Evolutionary conservation across 2,797 vertebrate genomes (phyloP).

Genomic region (Sternarchorhynchus goeldii): DNA sequence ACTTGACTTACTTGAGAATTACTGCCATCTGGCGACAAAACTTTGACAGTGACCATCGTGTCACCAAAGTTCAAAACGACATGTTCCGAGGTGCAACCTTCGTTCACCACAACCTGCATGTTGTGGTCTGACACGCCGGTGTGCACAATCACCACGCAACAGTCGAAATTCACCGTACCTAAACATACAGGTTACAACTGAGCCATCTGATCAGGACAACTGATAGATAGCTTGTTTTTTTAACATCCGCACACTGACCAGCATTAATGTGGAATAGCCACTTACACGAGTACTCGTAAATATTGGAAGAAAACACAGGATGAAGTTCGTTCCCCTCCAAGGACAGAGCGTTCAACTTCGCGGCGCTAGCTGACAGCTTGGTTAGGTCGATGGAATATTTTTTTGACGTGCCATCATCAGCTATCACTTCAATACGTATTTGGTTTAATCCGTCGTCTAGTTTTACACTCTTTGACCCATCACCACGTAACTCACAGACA

Average conservation of each 20-base stretch:
- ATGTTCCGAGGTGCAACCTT: conserved; percentile 29
- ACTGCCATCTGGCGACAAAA: conserved; percentile 75
- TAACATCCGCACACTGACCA: not conserved
- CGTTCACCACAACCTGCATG: conserved; percentile 66
- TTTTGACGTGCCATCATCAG: conserved; percentile 72
- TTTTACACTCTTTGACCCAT: conserved; percentile 60
- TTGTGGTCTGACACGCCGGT: conserved; percentile 61
- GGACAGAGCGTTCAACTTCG: conserved; percentile 63
- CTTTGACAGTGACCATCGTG: conserved; percentile 64
- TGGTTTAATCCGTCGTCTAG: conserved; percentile 66
- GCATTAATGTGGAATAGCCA: conserved; percentile 18
- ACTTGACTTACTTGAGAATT: conserved; percentile 66
- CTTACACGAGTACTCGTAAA: conserved; percentile 67
- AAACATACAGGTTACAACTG: conserved; percentile 1
- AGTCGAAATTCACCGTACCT: conserved; percentile 63
- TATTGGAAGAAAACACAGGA: conserved; percentile 60
- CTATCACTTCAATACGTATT: conserved; percentile 69
- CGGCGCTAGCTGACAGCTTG: conserved; percentile 64
- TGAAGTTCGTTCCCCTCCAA: conserved; percentile 59
- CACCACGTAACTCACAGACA: conserved; percentile 60
- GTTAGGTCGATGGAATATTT: conserved; percentile 67
- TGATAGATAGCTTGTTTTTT: not conserved
- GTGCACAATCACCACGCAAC: conserved; percentile 55
- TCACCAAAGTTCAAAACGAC: conserved; percentile 63
- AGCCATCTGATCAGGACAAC: not conserved